These are phyloP conservation scores for Sanderia malayensis DNA, from an alignment of 30 jellyfish, hydroid and myxozoan genomes.

Conservation along the genomic window DNA sequence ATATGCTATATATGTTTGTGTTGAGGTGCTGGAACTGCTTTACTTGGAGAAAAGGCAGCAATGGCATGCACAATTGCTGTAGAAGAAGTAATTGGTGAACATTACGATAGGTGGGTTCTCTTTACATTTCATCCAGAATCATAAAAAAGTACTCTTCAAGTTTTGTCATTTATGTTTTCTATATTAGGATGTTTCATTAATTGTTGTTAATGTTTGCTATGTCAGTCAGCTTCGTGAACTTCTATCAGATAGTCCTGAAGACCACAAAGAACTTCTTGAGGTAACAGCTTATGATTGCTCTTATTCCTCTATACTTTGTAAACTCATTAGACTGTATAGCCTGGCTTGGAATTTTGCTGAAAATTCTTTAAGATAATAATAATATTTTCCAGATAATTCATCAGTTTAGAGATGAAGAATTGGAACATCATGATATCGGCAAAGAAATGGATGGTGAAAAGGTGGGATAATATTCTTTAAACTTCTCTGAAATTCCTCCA, in stretches of 20 bases:
- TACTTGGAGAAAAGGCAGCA: constrained; percentile 90
- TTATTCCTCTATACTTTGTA: not conserved
- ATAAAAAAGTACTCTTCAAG: not conserved
- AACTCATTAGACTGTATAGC: not conserved
- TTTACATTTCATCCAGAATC: not conserved
- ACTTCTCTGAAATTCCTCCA: not conserved
- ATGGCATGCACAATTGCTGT: constrained; percentile 98
- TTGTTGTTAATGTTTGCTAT: no score
- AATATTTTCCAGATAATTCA: constrained; percentile 61
- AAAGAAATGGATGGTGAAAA: constrained; percentile 80
- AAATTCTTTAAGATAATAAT: not conserved
- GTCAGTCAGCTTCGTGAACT: constrained; percentile 88
- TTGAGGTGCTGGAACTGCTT: constrained; percentile 97
- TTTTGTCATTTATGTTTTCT: not conserved
- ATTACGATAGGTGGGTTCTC: constrained; percentile 80
- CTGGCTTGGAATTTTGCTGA: not conserved
- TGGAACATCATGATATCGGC: constrained; percentile 92
- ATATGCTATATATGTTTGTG: no score
- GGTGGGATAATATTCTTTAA: constrained; percentile 22
- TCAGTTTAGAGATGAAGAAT: constrained; percentile 92
- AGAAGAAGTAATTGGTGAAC: constrained; percentile 92
- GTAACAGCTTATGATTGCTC: no score
- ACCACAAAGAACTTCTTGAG: constrained; percentile 85
- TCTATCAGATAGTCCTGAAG: constrained; percentile 84
- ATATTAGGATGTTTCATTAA: no score